A percentile compares a stretch with the other conserved stretches of the same genome.
These are phyloP conservation scores for Eurois occulta DNA, from an alignment of 2,888 invertebrate genomes.

Conservation along the genomic window DNA sequence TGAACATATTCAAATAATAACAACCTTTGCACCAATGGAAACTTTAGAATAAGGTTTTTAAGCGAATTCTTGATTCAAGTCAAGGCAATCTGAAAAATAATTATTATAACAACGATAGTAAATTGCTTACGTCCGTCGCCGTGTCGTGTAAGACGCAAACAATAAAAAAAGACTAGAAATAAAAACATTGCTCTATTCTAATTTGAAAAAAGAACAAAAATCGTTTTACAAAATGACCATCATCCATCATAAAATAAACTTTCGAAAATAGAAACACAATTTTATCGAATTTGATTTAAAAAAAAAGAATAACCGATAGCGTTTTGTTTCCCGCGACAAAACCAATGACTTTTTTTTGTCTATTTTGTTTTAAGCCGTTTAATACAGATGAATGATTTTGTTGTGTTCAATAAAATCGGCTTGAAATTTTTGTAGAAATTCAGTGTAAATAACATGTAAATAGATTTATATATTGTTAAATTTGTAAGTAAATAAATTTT, in stretches of 20 bases:
- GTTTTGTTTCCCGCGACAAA: conserved; percentile 11
- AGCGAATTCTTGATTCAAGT: too few relatives aligned
- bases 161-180: not conserved
- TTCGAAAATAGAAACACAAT: conserved; percentile 50
- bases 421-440: conserved; percentile 21
- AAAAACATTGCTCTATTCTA: not conserved
- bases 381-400: conserved; percentile 12
- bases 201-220: not conserved
- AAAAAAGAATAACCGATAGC: not conserved
- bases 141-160: too few relatives aligned
- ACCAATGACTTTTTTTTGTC: conserved; percentile 1
- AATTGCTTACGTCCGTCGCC: too few relatives aligned
- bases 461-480: conserved; percentile 75
- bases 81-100: too few relatives aligned
- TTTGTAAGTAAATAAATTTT: conserved; percentile 74
- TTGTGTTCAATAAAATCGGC: conserved; percentile 3
- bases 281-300: conserved; percentile 28
- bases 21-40: too few relatives aligned
- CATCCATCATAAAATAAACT: not conserved
- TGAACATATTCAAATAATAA: too few relatives aligned
- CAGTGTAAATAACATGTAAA: conserved; percentile 71
- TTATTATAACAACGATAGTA: too few relatives aligned
- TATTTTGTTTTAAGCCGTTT: not conserved
- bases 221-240: not conserved
- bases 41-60: too few relatives aligned